These are phyloP conservation scores for Ylistrum balloti DNA, from an alignment of 1,140 invertebrate genomes.

Conservation along the genomic window DNA sequence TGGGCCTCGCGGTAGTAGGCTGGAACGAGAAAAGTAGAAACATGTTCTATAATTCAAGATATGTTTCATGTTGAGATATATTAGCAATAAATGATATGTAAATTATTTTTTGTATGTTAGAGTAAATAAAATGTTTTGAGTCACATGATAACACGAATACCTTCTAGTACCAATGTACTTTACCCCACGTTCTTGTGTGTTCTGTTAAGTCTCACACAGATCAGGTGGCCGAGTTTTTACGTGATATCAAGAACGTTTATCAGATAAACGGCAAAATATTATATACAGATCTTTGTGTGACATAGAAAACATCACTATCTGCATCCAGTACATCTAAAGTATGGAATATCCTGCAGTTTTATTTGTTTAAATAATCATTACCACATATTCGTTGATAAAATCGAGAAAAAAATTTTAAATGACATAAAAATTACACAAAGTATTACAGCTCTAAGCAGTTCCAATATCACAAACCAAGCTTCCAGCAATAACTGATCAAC, in stretches of 20 bases:
- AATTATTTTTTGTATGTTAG: background rate
- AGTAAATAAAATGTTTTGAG: background rate
- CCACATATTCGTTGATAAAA: background rate
- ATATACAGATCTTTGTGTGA: background rate
- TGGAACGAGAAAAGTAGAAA: background rate
- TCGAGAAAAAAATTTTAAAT: background rate
- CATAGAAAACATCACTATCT: no score
- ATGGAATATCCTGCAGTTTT: background rate
- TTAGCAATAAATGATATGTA: background rate
- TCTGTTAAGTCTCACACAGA: background rate
- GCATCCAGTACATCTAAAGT: background rate
- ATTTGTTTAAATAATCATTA: conserved; percentile 6
- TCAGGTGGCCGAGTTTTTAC: background rate
- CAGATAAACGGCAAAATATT: conserved; percentile 7
- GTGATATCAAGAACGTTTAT: background rate
- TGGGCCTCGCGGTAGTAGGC: background rate
- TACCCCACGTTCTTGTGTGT: background rate
- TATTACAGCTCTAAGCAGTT: no score
- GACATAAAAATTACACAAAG: background rate
- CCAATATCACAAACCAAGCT: no score
- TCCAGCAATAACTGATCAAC: no score
- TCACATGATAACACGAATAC: background rate
- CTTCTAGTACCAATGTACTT: conserved; percentile 6
- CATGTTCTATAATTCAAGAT: background rate
- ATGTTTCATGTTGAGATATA: background rate